phyloP scores from a whole-genome alignment of 2,888 invertebrate species.

The Macrosoma leucophasiata region DNA sequence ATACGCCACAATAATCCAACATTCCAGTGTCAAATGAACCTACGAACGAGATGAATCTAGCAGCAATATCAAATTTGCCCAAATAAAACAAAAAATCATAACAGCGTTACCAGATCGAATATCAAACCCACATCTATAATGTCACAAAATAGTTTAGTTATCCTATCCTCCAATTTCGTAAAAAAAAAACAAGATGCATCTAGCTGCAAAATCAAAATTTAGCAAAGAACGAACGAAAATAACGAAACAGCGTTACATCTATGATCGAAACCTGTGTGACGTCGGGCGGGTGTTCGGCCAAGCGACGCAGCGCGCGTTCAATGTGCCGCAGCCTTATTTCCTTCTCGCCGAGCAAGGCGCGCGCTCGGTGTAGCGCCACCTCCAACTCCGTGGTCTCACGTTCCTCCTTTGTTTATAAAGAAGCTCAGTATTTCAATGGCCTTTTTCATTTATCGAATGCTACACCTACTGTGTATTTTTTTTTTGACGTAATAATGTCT shows the following conservation, averaged over 20 bases:
- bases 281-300: conserved; percentile 61
- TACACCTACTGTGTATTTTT: too few relatives aligned
- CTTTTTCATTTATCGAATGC: too few relatives aligned
- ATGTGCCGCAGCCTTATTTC: conserved; percentile 86
- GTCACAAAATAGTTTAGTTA: too few relatives aligned
- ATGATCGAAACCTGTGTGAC: conserved; percentile 41
- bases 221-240: conserved; percentile 2
- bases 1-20: too few relatives aligned
- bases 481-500: too few relatives aligned
- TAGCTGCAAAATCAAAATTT: neutral
- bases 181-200: too few relatives aligned
- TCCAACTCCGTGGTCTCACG: conserved; percentile 89
- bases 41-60: neutral
- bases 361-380: conserved; percentile 87
- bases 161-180: too few relatives aligned
- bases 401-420: too few relatives aligned
- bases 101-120: neutral
- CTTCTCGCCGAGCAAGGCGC: conserved; percentile 87
- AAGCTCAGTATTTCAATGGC: too few relatives aligned
- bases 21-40: too few relatives aligned
- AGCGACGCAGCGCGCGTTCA: conserved; percentile 83
- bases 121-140: too few relatives aligned
- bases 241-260: neutral
- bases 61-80: neutral
- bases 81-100: conserved; percentile 1